phyloP scores from a whole-genome alignment of 2,797 vertebrate species.

The Falco biarmicus region DNA sequence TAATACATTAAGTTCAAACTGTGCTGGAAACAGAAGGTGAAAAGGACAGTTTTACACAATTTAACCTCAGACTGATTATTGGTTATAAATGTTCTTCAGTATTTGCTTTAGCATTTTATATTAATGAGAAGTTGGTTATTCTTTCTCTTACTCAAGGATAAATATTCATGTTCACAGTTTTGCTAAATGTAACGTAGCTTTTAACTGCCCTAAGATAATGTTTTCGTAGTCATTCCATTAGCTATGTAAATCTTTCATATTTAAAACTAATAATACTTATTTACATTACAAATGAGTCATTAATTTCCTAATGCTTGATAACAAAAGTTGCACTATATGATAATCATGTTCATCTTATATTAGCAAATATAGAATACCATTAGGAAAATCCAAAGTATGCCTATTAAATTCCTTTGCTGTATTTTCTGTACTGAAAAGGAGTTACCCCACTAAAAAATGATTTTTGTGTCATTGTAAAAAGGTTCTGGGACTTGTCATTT shows the following conservation, averaged over 20 bases:
- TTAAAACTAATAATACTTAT: conserved; percentile 41
- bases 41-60: neutral
- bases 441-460: neutral
- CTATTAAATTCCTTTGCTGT: neutral
- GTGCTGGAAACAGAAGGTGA: neutral
- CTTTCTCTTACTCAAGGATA: conserved; percentile 26
- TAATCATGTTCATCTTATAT: conserved; percentile 10
- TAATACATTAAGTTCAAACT: neutral
- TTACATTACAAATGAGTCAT: conserved; percentile 38
- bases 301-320: conserved; percentile 38
- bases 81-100: neutral
- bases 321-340: conserved; percentile 19
- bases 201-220: conserved; percentile 2
- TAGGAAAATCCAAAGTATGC: neutral
- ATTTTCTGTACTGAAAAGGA: neutral
- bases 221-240: conserved; percentile 41
- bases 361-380: neutral
- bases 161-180: conserved; percentile 60
- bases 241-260: conserved; percentile 30
- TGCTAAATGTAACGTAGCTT: neutral
- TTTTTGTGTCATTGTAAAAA: neutral
- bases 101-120: conserved; percentile 34
- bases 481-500: neutral
- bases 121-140: conserved; percentile 20
- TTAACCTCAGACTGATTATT: neutral